Evolutionary conservation across 1,140 invertebrate species (phyloP), one percentile per base, ranked within the genome.

Genomic region (Acyrthosiphon pisum): DNA sequence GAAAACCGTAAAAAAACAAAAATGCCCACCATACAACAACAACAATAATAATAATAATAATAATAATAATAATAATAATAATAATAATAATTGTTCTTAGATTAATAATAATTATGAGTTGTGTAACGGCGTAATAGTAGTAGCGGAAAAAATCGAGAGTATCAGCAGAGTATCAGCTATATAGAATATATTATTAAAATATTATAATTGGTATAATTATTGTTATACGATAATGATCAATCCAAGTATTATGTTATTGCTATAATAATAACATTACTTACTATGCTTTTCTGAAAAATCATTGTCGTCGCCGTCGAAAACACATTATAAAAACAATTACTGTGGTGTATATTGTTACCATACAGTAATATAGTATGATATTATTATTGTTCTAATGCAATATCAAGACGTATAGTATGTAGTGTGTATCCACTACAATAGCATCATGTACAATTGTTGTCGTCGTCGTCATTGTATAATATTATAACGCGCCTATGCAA

Each of bases 331-430:
- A 76, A 76, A 76, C 60, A 76, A 76, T 76, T 76, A 76, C 11
- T 6, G 60, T 14, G 60, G 60, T 76, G 60, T 76, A 14, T n/a
- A 76, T 68, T 68, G 6, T 68, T n/a, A 68, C 30, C 30, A n/a
- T 68, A n/a, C 30, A 18, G n/a, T 68, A 68, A 14, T 68, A 68
- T 11, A 14, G 30, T 76, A 76, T 76, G 60, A 35, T n/a, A 76
- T 76, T n/a, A 76, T 76, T 76, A n/a, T 76, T 76, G 60, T 76
- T 76, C 60, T 76, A 76, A 76, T n/a, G 60, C n/a, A 18, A 76
- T n/a, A 76, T n/a, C 14, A n/a, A 76, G n/a, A n/a, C n/a, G 30
- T 14, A n/a, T 6, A n/a, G 53, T 22, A 30, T 14, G 11, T 68
- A 53, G 22, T 22, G 50, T 53, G 50, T 50, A 22, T 22, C 22